Conservation (phyloP, 2,797 vertebrate genomes). For the Denticeps clupeoides region DNA sequence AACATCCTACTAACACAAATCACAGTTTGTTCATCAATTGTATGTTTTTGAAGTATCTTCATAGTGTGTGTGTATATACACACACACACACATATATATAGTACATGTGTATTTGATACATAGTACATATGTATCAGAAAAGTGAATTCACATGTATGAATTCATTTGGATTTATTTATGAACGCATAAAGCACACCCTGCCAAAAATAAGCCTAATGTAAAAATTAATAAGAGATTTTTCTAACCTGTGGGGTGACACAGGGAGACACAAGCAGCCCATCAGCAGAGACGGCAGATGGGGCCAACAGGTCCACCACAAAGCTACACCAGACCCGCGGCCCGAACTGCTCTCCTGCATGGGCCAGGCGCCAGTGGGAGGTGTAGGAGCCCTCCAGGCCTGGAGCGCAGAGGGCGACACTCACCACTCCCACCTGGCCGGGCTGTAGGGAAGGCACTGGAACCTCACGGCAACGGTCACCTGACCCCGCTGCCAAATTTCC, state of each 20-base stretch:
- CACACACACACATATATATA: too few relatives aligned
- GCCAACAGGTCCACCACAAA: slow-evolving; percentile 77
- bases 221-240: too few relatives aligned
- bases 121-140: too few relatives aligned
- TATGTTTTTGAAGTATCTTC: too few relatives aligned
- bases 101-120: too few relatives aligned
- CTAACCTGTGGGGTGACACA: slow-evolving; percentile 60
- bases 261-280: slow-evolving; percentile 51
- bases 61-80: too few relatives aligned
- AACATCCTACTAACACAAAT: background rate
- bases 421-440: slow-evolving; percentile 83
- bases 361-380: slow-evolving; percentile 95
- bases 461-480: slow-evolving; percentile 71
- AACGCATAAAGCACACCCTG: too few relatives aligned
- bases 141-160: too few relatives aligned
- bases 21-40: too few relatives aligned
- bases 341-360: slow-evolving; percentile 85
- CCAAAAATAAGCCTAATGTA: too few relatives aligned
- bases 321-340: slow-evolving; percentile 92
- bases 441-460: slow-evolving; percentile 77
- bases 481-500: slow-evolving; percentile 85
- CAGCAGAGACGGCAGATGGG: slow-evolving; percentile 60
- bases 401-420: slow-evolving; percentile 83
- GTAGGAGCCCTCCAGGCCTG: slow-evolving; percentile 81
- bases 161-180: too few relatives aligned